Evolutionary conservation across 92 coral and sea anemone species (phyloP).

Genomic region (Palythoa heliodiscus): DNA sequence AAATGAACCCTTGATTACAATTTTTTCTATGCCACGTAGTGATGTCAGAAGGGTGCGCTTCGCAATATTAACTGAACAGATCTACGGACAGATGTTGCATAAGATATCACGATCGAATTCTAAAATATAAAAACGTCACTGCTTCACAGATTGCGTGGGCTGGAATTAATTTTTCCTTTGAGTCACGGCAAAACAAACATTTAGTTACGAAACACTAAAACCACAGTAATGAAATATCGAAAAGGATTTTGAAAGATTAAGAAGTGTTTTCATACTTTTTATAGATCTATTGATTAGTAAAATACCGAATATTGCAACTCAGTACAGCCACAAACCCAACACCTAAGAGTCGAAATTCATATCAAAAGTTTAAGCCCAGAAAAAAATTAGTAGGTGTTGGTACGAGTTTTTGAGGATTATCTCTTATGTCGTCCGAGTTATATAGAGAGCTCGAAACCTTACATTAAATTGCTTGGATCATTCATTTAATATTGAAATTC

Average conservation of each 20-base stretch:
- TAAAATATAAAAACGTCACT: neutral
- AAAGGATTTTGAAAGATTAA: neutral
- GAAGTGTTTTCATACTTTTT: neutral
- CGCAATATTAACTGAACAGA: constrained; percentile 4
- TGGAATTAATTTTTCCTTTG: neutral
- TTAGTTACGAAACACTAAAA: neutral
- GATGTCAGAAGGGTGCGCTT: neutral
- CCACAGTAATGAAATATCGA: neutral
- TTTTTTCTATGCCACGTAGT: neutral
- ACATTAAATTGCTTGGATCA: too few relatives aligned
- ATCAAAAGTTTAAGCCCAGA: too few relatives aligned
- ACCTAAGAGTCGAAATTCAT: too few relatives aligned
- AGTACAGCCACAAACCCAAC: neutral
- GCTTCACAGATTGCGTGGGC: neutral
- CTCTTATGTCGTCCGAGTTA: too few relatives aligned
- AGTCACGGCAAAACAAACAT: neutral
- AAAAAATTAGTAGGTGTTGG: too few relatives aligned
- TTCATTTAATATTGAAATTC: too few relatives aligned
- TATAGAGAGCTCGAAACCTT: too few relatives aligned
- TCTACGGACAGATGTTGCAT: constrained; percentile 2
- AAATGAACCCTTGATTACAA: neutral
- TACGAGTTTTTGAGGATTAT: too few relatives aligned
- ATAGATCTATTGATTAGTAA: too few relatives aligned
- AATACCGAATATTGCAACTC: neutral
- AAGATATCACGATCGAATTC: neutral